Evolutionary conservation across 1,140 invertebrate genomes (phyloP).

Genomic region (Goniozus legneri): DNA sequence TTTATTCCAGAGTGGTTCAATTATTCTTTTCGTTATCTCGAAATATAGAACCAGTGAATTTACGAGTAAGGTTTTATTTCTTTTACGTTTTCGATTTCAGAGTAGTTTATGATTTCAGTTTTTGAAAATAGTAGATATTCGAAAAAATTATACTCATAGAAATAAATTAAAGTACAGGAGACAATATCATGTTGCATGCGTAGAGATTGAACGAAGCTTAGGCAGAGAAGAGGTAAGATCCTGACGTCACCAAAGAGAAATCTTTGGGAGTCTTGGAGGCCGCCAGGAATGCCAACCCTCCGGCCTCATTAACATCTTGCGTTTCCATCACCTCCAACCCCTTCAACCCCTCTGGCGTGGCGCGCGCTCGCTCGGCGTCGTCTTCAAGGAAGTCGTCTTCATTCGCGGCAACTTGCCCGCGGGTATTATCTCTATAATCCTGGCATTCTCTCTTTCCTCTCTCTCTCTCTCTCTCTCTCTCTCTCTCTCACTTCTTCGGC

Average conservation of each 20-base stretch:
- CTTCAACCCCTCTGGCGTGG: constrained; percentile 25
- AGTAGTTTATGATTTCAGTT: no score
- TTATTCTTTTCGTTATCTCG: no score
- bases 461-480: not conserved
- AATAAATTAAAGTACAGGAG: no score
- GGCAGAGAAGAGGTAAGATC: constrained; percentile 34
- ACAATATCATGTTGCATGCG: no score
- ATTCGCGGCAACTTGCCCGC: constrained; percentile 24
- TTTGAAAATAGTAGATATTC: no score
- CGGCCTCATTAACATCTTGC: constrained; percentile 56
- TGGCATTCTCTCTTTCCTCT: constrained; percentile 10
- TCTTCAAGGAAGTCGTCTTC: constrained; percentile 43
- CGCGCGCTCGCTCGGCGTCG: no score
- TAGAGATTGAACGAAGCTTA: constrained; percentile 41
- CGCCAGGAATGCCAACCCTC: constrained; percentile 53
- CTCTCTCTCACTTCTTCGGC: constrained; percentile 4
- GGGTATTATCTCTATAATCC: constrained; percentile 13
- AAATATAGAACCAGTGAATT: no score
- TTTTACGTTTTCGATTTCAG: no score
- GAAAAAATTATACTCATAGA: no score
- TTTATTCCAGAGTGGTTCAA: no score
- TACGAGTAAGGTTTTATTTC: no score
- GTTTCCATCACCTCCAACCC: constrained; percentile 43
- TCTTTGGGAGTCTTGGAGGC: constrained; percentile 53
- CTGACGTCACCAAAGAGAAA: constrained; percentile 50